Evolutionary conservation across 2,888 invertebrate genomes (phyloP).

Genomic region (Globia sparganii): DNA sequence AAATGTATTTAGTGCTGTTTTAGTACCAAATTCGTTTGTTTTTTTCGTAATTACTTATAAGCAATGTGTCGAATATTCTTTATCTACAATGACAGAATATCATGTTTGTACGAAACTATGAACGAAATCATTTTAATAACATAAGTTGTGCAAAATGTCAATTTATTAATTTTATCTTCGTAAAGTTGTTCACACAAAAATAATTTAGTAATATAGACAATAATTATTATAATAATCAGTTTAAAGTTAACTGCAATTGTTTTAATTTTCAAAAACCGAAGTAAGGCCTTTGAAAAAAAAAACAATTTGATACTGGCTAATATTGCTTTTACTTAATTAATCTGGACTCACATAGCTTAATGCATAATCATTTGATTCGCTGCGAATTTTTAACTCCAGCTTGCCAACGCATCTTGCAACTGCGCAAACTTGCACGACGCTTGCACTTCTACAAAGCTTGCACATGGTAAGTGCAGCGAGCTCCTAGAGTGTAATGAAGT

Average conservation of each 20-base stretch:
- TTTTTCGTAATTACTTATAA: neutral
- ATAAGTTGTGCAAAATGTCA: conserved; percentile 80
- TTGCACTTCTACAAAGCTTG: neutral
- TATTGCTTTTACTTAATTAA: neutral
- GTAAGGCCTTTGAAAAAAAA: neutral
- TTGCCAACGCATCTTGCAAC: neutral
- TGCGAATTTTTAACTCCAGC: too few species aligned
- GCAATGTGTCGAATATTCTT: conserved; percentile 27
- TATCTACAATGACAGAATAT: conserved; percentile 28
- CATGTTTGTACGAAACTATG: conserved; percentile 55
- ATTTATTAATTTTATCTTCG: conserved; percentile 74
- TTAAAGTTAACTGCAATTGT: neutral
- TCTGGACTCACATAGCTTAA: neutral
- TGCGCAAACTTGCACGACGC: too few species aligned
- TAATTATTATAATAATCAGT: conserved; percentile 21
- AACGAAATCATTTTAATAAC: conserved; percentile 69
- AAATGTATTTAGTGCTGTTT: conserved; percentile 20
- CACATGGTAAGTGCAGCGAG: neutral
- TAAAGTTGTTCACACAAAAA: conserved; percentile 60
- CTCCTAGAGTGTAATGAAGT: neutral
- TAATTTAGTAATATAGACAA: conserved; percentile 34
- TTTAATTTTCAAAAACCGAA: neutral
- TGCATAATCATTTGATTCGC: neutral
- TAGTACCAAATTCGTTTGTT: neutral
- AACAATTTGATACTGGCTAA: neutral